Evolutionary conservation across 1,140 invertebrate species (phyloP).

Genomic region (Drosophila punjabiensis): DNA sequence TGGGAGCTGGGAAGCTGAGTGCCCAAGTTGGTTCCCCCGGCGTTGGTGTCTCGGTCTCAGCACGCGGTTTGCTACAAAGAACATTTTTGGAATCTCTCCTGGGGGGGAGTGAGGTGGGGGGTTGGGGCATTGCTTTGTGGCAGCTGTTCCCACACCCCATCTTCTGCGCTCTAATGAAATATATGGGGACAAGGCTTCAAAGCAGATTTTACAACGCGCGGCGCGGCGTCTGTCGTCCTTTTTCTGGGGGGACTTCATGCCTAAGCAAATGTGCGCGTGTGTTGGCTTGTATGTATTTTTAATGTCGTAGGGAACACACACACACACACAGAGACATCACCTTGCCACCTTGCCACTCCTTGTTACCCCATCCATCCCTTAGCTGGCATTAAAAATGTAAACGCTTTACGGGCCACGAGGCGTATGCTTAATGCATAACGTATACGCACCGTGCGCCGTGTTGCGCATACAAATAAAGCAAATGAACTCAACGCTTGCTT

Average conservation of each 20-base stretch:
- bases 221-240: not conserved
- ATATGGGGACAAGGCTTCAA: constrained; percentile 60
- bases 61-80: constrained; percentile 47
- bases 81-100: constrained; percentile 43
- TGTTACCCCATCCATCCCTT: not conserved
- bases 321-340: not conserved
- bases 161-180: constrained; percentile 49
- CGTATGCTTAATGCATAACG: constrained; percentile 79
- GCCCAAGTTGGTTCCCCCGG: constrained; percentile 19
- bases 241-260: not conserved
- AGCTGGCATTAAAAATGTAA: constrained; percentile 75
- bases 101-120: no score
- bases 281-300: constrained; percentile 56
- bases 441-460: constrained; percentile 50
- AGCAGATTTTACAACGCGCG: constrained; percentile 54
- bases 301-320: constrained; percentile 43
- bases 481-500: constrained; percentile 16
- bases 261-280: constrained; percentile 51
- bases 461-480: constrained; percentile 48
- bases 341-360: not conserved
- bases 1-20: not conserved
- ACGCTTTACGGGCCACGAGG: constrained; percentile 67
- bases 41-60: constrained; percentile 35
- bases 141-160: constrained; percentile 11
- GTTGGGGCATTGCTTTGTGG: constrained; percentile 16